Evolutionary conservation across 2,888 invertebrate genomes (phyloP), one percentile per base, ranked within the genome.

Genomic region (Parnassius apollo): DNA sequence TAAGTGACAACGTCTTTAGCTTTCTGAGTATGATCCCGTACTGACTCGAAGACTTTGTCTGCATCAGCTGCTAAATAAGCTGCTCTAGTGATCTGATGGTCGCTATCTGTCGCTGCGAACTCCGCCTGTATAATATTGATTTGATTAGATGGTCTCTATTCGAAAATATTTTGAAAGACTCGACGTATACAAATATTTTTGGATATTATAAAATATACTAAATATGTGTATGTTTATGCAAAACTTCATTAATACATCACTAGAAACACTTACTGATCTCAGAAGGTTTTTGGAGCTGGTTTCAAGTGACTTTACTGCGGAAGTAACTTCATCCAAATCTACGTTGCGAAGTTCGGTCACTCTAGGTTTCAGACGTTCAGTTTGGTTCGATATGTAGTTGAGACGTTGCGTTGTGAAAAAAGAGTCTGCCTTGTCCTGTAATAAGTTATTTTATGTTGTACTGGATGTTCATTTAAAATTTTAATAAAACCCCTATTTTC

Each of bases 381-480:
- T 93, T 65, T 96, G 94, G 54, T 96, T 94, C 70, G 96, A 95
- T 73, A 98, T 96, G 78, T 96, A 96, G 68, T 94, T 94, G 35
- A 98, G 88, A 25, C 96, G 94, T 78, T 96, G 96, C 44, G 96
- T 95, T 0, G 98, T 98, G 77, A 97, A 98, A 84, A 96, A 97
- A 1, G 97, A 96, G 67, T 96, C 94, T 0, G 97, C 96, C 2
- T 96, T 96, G 73, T 95, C 93, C 96, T 96, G 81, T 2, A 66
- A 63, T 9, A 1, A 51, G 56, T 25, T 22, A 35, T 18, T 18
- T 18, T 35, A 9, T 35, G 35, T 4, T 35, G 7, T 35, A 35
- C 35, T 1, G 35, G 7, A 35, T 35, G 35, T 35, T 7, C 35
- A 35, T 35, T 35, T 35, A 35, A 35, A 35, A 7, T 35, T 25